Percentiles rank a stretch among this genome's conserved stretches.
Evolutionary conservation across 2,113 vertebrate genomes (phyloP).

Genomic region (Zosterops japonicus): DNA sequence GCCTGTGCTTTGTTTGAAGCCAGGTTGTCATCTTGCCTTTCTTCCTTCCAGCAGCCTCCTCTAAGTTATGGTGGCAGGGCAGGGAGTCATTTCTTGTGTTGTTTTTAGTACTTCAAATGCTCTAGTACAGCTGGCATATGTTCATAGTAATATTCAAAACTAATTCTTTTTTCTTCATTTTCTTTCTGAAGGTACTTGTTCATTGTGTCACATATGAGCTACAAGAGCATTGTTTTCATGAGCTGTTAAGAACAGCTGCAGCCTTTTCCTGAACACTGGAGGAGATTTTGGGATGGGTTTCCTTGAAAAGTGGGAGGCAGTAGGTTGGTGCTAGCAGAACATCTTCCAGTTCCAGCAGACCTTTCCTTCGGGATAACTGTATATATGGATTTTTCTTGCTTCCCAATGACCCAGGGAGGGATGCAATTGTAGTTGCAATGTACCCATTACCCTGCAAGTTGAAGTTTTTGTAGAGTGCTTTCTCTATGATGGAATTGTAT

Average conservation of each 20-base stretch:
- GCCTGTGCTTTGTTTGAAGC: neutral
- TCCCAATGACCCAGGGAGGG: fast-evolving
- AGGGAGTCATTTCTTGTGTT: neutral
- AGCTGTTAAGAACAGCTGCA: neutral
- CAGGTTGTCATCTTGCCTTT: neutral
- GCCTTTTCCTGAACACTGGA: neutral
- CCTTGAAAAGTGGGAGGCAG: conserved; percentile 11
- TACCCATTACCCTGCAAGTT: neutral
- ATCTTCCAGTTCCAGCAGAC: conserved; percentile 41
- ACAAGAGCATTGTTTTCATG: neutral
- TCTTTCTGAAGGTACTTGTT: conserved; percentile 37
- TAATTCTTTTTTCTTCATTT: neutral
- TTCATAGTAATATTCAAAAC: neutral
- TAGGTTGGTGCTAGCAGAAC: conserved; percentile 48
- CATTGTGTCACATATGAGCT: neutral
- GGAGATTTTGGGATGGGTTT: conserved; percentile 25
- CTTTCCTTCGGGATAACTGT: neutral
- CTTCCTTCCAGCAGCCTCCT: neutral
- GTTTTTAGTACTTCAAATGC: neutral
- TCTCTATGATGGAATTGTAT: neutral
- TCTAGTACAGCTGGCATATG: neutral
- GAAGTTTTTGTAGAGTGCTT: neutral
- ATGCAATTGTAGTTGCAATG: neutral
- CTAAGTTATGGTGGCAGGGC: neutral
- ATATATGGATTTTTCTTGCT: neutral